phyloP scores from a whole-genome alignment of 2,797 vertebrate genomes.

The Linurgus olivaceus region DNA sequence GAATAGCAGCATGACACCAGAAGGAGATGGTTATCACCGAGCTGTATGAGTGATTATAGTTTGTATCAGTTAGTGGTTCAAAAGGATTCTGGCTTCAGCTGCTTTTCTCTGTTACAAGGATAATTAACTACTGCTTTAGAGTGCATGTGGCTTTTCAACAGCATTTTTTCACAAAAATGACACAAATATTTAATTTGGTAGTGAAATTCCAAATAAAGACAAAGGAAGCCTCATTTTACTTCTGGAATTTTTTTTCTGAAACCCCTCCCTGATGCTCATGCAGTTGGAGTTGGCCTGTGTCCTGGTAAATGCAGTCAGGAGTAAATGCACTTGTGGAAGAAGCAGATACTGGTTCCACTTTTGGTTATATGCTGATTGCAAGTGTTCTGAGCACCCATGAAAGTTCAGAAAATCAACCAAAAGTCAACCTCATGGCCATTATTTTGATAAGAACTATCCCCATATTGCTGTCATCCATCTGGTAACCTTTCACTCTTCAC shows the following conservation, averaged over 20 bases:
- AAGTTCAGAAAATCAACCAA: not conserved
- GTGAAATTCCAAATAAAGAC: not conserved
- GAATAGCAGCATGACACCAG: slow-evolving; percentile 22
- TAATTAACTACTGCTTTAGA: not conserved
- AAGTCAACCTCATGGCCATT: not conserved
- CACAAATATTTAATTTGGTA: not conserved
- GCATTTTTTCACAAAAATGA: not conserved
- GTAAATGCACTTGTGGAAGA: not conserved
- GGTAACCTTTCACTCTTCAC: not conserved
- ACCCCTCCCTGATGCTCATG: not conserved
- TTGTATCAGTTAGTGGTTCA: not conserved
- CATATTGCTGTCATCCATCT: not conserved
- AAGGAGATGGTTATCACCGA: not conserved
- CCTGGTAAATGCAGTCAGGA: not conserved
- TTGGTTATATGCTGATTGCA: not conserved
- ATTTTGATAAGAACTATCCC: not conserved
- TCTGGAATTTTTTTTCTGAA: not conserved
- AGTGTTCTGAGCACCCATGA: not conserved
- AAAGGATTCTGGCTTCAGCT: slow-evolving; percentile 1
- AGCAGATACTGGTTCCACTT: not conserved
- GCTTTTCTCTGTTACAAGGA: not conserved
- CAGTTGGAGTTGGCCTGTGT: not conserved
- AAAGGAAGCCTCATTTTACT: not conserved
- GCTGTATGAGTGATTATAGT: not conserved
- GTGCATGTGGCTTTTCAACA: not conserved